Evolutionary conservation across 1,140 invertebrate genomes (phyloP), one percentile per base, ranked within the genome.

Genomic region (Drosophila albomicans): DNA sequence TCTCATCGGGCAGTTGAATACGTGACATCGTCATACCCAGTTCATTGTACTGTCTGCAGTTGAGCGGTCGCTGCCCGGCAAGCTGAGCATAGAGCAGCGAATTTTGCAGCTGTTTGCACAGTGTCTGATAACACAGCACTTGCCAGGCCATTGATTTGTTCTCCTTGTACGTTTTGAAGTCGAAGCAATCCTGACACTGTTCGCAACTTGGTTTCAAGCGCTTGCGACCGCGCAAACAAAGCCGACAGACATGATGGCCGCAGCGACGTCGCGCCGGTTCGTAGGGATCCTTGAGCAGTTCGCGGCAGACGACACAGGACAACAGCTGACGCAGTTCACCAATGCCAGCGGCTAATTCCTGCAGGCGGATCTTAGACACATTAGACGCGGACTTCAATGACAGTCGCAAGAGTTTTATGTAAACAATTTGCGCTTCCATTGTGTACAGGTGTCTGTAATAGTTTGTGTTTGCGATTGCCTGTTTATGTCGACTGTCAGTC

Each of bases 271-370:
- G 95, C 32, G 76, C 81, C n/a, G 97, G 96, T 48, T 96, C 96
- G 89, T 96, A 96, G 1, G 97, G 97, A 91, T 97, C 96, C 52
- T 96, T 95, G 49, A 98, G 93, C 64, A 98, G 93, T 89, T 97
- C 96, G 61, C 96, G 95, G 93, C 97, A 98, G 41, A 98, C 97
- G 63, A 96, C 96, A 93, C 97, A 98, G 68, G 96, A 96, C 67
- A 99, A 93, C 77, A 97, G 96, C 93, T 97, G 96, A 45, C 97
- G 94, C 82, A 98, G 94, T 93, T 97, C 97, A 1, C 96, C 96
- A 69, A 98, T 94, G 74, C 97, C 94, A 70, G 96, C 94, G 93
- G 96, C 97, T 57, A 98, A 93, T 93, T 98, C 97, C 51, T 94
- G 94, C 95, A 96, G 97, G 30, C 95, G 95, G 45, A 94, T 94